phyloP scores from a whole-genome alignment of 1,140 invertebrate species.

The Thereuonema tuberculata region DNA sequence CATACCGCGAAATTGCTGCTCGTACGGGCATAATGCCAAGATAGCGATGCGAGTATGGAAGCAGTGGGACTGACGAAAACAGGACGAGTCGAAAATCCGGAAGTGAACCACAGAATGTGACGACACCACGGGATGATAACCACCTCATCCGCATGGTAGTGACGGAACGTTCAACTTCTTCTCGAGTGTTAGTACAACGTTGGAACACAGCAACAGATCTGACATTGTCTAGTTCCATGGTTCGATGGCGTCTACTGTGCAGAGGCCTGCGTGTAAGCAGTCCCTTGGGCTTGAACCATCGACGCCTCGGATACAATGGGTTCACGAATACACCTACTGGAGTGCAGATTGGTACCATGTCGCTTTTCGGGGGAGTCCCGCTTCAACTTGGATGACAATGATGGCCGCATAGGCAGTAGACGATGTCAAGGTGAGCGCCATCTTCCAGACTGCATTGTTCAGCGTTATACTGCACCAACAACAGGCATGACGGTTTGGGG shows the following conservation, averaged over 20 bases:
- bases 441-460: not conserved
- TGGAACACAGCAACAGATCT: not conserved
- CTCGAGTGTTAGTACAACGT: not conserved
- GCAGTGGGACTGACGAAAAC: not conserved
- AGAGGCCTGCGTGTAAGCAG: not conserved
- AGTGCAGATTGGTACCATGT: not conserved
- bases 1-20: no score
- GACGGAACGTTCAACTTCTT: not conserved
- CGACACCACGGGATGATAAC: not conserved
- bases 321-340: not conserved
- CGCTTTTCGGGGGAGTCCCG: not conserved
- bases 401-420: not conserved
- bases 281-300: not conserved
- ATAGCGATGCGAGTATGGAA: not conserved
- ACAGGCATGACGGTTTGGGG: not conserved
- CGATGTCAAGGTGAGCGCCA: not conserved
- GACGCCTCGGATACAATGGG: not conserved
- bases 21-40: not conserved
- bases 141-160: no score
- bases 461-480: not conserved
- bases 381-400: no score
- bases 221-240: not conserved
- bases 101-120: not conserved
- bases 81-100: not conserved
- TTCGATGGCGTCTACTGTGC: not conserved